Evolutionary conservation across 2,797 vertebrate species (phyloP).

Genomic region (Bradypodion pumilum): DNA sequence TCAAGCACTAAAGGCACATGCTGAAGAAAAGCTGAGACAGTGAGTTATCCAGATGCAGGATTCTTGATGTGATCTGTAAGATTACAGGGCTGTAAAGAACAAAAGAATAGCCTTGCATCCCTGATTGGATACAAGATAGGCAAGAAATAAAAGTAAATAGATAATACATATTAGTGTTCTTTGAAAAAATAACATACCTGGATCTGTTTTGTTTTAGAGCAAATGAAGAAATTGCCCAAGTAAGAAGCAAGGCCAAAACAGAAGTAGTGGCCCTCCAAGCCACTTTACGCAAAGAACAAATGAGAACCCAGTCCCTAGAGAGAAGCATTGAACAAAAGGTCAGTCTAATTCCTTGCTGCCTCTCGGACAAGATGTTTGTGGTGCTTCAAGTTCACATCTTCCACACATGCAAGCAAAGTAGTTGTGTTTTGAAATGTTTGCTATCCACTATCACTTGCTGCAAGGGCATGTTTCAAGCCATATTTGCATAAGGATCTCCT

Average conservation of each 20-base stretch:
- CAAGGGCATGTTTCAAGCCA: neutral
- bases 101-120: no score
- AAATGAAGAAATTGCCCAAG: constrained; percentile 86
- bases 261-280: constrained; percentile 84
- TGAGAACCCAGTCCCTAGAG: constrained; percentile 88
- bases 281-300: constrained; percentile 86
- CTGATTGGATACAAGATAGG: no score
- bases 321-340: constrained; percentile 92
- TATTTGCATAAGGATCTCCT: neutral
- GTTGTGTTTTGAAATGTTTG: neutral
- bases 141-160: no score
- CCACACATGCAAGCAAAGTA: neutral
- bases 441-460: neutral
- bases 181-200: neutral
- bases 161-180: neutral
- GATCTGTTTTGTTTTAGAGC: constrained; percentile 75
- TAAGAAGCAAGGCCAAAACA: constrained; percentile 81
- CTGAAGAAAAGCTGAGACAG: constrained; percentile 89
- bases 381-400: neutral
- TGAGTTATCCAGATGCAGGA: constrained; percentile 67
- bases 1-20: constrained; percentile 89
- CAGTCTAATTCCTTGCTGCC: constrained; percentile 7
- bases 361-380: neutral
- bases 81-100: neutral
- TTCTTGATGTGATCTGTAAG: neutral